Evolutionary conservation across 2,888 invertebrate species (phyloP).

Genomic region (Malachius bipustulatus): DNA sequence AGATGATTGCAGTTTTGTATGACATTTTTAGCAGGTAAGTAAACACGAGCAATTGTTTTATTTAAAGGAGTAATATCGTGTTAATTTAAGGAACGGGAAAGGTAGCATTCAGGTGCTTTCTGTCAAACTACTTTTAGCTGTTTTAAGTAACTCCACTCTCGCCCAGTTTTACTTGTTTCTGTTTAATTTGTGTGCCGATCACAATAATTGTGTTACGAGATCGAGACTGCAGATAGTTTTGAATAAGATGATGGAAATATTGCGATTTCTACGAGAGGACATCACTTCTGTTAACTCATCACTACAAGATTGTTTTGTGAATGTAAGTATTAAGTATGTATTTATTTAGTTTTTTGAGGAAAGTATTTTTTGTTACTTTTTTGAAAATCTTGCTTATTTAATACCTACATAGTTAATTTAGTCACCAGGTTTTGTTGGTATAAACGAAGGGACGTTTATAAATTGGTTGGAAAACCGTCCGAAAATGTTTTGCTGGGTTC

Average conservation of each 20-base stretch:
- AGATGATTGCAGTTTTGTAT: conserved; percentile 52
- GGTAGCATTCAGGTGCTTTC: conserved; percentile 53
- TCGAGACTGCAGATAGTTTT: conserved; percentile 50
- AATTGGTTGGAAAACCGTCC: conserved; percentile 56
- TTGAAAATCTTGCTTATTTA: conserved; percentile 10
- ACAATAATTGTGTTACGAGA: conserved; percentile 61
- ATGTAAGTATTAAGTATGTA: conserved; percentile 40
- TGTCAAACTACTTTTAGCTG: conserved; percentile 53
- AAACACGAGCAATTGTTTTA: neutral
- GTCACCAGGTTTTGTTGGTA: conserved; percentile 59
- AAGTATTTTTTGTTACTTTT: conserved; percentile 6
- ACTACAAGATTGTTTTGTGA: conserved; percentile 60
- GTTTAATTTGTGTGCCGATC: conserved; percentile 59
- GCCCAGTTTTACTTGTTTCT: conserved; percentile 53
- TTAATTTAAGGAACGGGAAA: conserved; percentile 50
- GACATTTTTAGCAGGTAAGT: conserved; percentile 56
- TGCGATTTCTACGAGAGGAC: conserved; percentile 50
- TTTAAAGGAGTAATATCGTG: conserved; percentile 9
- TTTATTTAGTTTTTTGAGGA: neutral
- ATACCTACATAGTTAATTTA: conserved; percentile 33
- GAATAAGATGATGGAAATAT: conserved; percentile 47
- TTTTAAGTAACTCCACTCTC: conserved; percentile 53
- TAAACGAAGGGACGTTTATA: conserved; percentile 53
- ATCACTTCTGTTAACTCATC: conserved; percentile 53
- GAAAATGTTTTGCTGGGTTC: conserved; percentile 52